Base-by-base conservation (phyloP, 2,113 vertebrate genomes). In the Pithys albifrons region DNA sequence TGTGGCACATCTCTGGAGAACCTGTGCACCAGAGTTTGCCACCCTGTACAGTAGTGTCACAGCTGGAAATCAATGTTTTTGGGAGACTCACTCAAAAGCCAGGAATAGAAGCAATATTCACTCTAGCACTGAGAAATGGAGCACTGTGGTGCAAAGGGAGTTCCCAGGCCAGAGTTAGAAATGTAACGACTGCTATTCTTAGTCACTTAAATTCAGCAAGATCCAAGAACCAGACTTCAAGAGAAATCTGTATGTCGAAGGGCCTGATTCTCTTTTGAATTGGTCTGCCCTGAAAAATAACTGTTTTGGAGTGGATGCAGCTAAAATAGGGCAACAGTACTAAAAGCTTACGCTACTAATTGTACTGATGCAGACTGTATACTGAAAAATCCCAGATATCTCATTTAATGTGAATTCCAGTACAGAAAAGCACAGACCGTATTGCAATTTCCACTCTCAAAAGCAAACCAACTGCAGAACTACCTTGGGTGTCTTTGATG, bases 141-240 rank as follows among this genome's bases (percentile, higher is more conserved):
- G 73, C 48, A 27, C 58, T 87, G 64, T 8, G 0, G 27, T 51
- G 62, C 65, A 75, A 86, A 85, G 69, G 89, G 74, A 88, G 57
- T 94, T 89, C 87, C 70, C 77, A 79, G 41, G 45, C 77, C 78
- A 76, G 86, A 91, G 77, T 48, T 28, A 87, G 77, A 82, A 95
- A 91, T 62, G 70, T 66, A 87, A 25, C 1, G 0, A 65, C 62
- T 96, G 87, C 80, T 87, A 37, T 93, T 89, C 35, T 92, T 89
- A 81, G 65, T 52, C 12, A 7, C 72, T 87, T 82, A 52, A 87
- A 74, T 33, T 72, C 61, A 59, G 62, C 58, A 69, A 85, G 77
- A 75, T 85, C 25, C 73, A 67, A 92, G 57, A 57, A 31, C 61
- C 6, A 35, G 45, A 37, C 65, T 91, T 95, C 69, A 59, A 81